These are phyloP conservation scores for Pollicipes pollicipes DNA, from an alignment of 1,140 invertebrate genomes.

Conservation along the genomic window DNA sequence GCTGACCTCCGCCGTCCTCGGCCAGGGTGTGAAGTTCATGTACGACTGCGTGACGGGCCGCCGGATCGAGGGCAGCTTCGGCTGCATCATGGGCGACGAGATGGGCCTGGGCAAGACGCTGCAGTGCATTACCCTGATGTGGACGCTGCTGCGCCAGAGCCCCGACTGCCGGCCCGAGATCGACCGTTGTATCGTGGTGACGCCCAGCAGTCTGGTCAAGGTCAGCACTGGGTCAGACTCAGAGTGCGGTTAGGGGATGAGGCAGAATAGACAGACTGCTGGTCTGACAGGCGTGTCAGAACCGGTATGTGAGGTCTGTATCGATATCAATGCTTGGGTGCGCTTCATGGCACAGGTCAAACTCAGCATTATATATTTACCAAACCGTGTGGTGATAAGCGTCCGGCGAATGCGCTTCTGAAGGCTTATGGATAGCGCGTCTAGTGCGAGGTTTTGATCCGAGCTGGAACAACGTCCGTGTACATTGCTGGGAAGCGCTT, in stretches of 20 bases:
- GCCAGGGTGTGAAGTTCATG: conserved; percentile 92
- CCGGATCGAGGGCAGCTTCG: conserved; percentile 68
- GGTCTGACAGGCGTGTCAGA: not conserved
- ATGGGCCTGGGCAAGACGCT: conserved; percentile 95
- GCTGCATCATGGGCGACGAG: conserved; percentile 98
- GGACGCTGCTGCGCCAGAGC: conserved; percentile 79
- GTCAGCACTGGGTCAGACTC: conserved; percentile 22
- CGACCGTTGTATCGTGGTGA: conserved; percentile 47
- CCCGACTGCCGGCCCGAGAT: conserved; percentile 30
- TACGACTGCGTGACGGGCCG: conserved; percentile 94
- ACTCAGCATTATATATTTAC: no score
- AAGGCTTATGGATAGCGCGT: no score
- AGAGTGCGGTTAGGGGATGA: no score
- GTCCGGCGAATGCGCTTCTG: no score
- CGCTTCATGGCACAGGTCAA: no score
- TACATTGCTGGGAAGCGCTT: no score
- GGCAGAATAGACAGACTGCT: not conserved
- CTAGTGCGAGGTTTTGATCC: no score
- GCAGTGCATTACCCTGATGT: conserved; percentile 91
- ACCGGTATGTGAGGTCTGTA: no score
- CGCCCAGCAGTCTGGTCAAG: conserved; percentile 91
- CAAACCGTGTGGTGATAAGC: no score
- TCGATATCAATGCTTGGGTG: no score
- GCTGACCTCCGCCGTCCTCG: conserved; percentile 73
- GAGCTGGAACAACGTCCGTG: no score